These are phyloP conservation scores for Pollenia labialis DNA, from an alignment of 2,888 invertebrate genomes.

Conservation along the genomic window DNA sequence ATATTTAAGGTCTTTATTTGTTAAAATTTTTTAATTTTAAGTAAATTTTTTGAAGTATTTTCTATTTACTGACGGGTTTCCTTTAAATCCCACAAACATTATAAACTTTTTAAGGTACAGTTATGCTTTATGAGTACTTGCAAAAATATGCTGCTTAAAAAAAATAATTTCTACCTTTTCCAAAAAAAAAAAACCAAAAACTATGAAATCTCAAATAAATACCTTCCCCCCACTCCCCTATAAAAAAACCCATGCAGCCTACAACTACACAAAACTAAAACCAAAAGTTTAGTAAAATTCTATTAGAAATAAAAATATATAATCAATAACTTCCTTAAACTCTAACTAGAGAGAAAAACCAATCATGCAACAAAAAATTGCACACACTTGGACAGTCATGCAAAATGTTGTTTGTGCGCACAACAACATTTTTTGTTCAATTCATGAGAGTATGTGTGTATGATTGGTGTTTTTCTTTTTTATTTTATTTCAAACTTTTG, in stretches of 20 bases:
- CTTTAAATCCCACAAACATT: not conserved
- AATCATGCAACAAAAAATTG: constrained; percentile 56
- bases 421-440: constrained; percentile 54
- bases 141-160: constrained; percentile 3
- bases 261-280: not conserved
- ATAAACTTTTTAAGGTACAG: constrained; percentile 2
- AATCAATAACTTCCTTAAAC: constrained; percentile 64
- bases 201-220: not conserved
- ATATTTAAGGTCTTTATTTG: no score
- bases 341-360: constrained; percentile 25
- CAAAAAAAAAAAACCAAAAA: not conserved
- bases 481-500: constrained; percentile 7
- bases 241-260: constrained; percentile 1
- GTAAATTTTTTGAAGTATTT: no score
- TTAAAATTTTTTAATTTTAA: not conserved
- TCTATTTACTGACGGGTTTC: no score
- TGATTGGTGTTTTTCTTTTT: constrained; percentile 25
- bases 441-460: constrained; percentile 14
- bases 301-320: constrained; percentile 41
- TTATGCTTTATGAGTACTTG: constrained; percentile 3
- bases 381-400: not conserved
- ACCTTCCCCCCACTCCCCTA: no score
- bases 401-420: constrained; percentile 66
- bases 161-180: not conserved
- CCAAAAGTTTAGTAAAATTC: not conserved